Conservation (phyloP, 2,113 vertebrate genomes). For the Tor tambroides region DNA sequence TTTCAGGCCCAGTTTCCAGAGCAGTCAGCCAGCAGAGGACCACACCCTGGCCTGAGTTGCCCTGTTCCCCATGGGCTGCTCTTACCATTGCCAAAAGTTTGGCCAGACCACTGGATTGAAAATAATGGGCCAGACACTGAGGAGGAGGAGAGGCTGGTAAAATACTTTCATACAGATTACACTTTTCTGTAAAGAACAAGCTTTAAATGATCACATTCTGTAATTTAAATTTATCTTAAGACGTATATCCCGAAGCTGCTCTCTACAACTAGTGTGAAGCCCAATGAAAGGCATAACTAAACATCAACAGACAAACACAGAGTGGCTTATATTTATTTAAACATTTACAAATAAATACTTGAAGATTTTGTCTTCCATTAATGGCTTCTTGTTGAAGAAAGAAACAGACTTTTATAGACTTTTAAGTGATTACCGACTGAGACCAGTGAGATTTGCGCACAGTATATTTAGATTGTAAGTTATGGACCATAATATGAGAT, state of each 20-base stretch:
- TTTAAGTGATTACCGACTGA: not conserved
- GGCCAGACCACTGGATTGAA: slow-evolving; percentile 11
- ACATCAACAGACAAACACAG: slow-evolving; percentile 77
- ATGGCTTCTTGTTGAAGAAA: slow-evolving; percentile 47
- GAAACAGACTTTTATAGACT: slow-evolving; percentile 35
- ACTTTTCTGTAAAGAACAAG: slow-evolving; percentile 7
- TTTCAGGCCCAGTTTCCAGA: slow-evolving; percentile 38
- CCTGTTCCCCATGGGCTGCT: slow-evolving; percentile 30
- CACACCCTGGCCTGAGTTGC: slow-evolving; percentile 42
- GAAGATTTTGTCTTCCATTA: slow-evolving; percentile 52
- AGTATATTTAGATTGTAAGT: not conserved
- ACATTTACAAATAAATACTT: slow-evolving; percentile 85
- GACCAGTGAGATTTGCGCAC: not conserved
- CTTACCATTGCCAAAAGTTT: slow-evolving; percentile 39
- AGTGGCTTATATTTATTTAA: slow-evolving; percentile 71
- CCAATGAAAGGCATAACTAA: slow-evolving; percentile 64
- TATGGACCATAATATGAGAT: not conserved
- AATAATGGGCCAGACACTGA: slow-evolving; percentile 15
- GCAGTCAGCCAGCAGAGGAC: slow-evolving; percentile 20
- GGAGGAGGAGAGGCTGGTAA: slow-evolving; percentile 1
- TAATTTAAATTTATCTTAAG: not conserved
- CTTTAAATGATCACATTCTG: not conserved
- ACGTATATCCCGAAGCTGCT: slow-evolving; percentile 18
- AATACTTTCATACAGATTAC: slow-evolving; percentile 34
- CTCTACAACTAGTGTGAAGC: slow-evolving; percentile 39